Conservation (phyloP, 2,113 vertebrate genomes). For the Pagrus major region DNA sequence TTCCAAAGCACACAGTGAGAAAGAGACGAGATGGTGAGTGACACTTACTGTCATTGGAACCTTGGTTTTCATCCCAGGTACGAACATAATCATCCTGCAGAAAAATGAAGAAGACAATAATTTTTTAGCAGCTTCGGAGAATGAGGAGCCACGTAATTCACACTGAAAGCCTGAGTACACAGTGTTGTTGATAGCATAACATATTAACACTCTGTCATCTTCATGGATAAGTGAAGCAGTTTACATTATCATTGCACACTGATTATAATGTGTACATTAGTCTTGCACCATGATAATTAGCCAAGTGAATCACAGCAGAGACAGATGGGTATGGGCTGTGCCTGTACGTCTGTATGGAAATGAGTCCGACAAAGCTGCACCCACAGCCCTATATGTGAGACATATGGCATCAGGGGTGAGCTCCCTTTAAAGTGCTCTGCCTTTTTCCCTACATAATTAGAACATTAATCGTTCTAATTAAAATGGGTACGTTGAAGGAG, state of each 20-base stretch:
- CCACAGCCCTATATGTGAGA: conserved; percentile 38
- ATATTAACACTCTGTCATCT: conserved; percentile 28
- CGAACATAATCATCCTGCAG: conserved; percentile 93
- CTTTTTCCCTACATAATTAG: conserved; percentile 52
- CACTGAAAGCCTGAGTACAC: conserved; percentile 15
- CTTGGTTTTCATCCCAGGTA: conserved; percentile 92
- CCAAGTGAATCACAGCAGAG: conserved; percentile 39
- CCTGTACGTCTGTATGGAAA: conserved; percentile 61
- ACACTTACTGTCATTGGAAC: conserved; percentile 90
- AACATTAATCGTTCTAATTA: conserved; percentile 70
- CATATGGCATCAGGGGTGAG: conserved; percentile 52
- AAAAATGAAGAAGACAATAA: conserved; percentile 56
- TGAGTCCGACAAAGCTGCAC: conserved; percentile 50
- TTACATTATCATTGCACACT: conserved; percentile 51
- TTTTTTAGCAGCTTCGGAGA: conserved; percentile 23
- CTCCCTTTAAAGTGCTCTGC: conserved; percentile 45
- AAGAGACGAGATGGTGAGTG: not conserved
- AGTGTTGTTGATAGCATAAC: not conserved
- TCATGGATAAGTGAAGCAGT: conserved; percentile 32
- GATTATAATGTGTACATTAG: conserved; percentile 56
- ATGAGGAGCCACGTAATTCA: conserved; percentile 7
- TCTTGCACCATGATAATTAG: conserved; percentile 63
- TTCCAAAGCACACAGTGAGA: not conserved
- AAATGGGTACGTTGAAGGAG: conserved; percentile 56
- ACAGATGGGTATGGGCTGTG: conserved; percentile 40